These are phyloP conservation scores for Heteromormyrus szaboi DNA, from an alignment of 2,797 vertebrate genomes.

Conservation along the genomic window DNA sequence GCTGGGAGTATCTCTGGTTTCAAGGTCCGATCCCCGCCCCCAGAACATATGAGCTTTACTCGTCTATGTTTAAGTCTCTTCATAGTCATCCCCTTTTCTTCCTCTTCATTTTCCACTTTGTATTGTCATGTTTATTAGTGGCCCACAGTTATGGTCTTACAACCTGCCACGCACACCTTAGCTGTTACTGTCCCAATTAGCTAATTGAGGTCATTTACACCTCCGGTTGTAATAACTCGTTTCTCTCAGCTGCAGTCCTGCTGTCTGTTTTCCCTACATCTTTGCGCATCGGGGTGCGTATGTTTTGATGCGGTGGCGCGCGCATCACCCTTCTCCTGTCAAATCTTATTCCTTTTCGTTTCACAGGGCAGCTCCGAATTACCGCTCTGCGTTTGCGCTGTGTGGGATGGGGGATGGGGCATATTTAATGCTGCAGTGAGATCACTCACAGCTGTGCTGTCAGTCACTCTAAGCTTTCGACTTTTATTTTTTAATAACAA, in stretches of 20 bases:
- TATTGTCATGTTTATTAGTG: neutral
- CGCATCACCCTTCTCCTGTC: neutral
- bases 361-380: neutral
- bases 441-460: neutral
- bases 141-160: neutral
- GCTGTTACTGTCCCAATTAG: constrained; percentile 16
- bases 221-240: neutral
- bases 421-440: neutral
- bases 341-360: neutral
- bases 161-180: neutral
- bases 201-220: constrained; percentile 24
- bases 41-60: neutral
- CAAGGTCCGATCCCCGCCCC: neutral
- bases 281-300: neutral
- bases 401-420: neutral
- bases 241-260: neutral
- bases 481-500: neutral
- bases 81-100: neutral
- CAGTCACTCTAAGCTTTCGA: neutral
- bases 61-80: neutral
- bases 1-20: neutral
- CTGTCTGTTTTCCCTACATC: neutral
- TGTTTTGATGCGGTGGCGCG: neutral
- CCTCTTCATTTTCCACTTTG: neutral
- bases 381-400: neutral